phyloP scores from a whole-genome alignment of 1,140 invertebrate genomes.

The Pseudomyrmex sp. region DNA sequence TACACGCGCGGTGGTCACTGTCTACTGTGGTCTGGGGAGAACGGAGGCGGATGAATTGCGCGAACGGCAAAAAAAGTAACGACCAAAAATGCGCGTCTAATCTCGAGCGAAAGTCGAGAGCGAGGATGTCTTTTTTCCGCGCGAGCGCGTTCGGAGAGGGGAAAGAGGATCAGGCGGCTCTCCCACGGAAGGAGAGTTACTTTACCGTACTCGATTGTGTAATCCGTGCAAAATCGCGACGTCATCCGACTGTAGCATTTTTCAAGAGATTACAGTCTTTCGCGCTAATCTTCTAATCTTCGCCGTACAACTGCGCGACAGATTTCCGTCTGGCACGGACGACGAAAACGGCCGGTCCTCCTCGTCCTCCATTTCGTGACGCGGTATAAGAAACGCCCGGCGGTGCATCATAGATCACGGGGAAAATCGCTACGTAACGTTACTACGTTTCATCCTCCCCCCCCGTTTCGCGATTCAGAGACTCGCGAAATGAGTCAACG shows the following conservation, averaged over 20 bases:
- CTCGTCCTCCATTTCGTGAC: neutral
- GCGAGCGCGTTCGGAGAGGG: slow-evolving; percentile 3
- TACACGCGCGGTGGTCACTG: slow-evolving; percentile 10
- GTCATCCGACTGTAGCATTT: neutral
- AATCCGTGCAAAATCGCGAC: neutral
- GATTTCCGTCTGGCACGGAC: neutral
- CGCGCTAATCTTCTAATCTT: neutral
- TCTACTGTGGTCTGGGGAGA: neutral
- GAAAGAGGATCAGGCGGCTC: slow-evolving; percentile 10
- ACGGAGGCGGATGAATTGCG: slow-evolving; percentile 29
- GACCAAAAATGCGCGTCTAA: slow-evolving; percentile 54
- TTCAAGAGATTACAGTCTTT: neutral
- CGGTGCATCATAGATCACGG: neutral
- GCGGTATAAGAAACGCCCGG: neutral
- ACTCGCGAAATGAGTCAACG: slow-evolving; percentile 51
- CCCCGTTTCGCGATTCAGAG: slow-evolving; percentile 26
- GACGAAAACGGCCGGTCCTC: neutral
- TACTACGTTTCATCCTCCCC: neutral
- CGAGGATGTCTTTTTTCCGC: slow-evolving; percentile 13
- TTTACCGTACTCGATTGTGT: neutral
- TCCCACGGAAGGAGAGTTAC: neutral
- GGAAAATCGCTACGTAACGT: slow-evolving; percentile 8
- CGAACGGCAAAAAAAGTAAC: slow-evolving; percentile 41
- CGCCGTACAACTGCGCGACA: neutral
- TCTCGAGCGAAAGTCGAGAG: slow-evolving; percentile 42